phyloP scores from a whole-genome alignment of 2,888 invertebrate genomes.

The Cantharis rufa region DNA sequence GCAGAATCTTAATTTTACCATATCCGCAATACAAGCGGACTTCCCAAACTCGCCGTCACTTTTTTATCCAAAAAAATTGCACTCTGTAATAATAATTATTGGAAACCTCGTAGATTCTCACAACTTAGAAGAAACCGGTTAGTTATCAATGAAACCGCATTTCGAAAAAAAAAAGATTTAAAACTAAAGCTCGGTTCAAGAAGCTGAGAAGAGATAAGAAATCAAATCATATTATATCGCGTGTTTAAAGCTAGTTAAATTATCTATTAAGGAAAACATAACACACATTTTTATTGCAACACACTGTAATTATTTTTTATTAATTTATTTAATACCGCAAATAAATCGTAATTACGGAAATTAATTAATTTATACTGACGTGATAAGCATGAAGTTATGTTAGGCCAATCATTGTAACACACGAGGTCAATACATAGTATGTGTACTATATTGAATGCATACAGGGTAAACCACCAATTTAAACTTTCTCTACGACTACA shows the following conservation, averaged over 20 bases:
- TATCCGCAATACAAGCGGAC: background rate
- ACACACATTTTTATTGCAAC: constrained; percentile 1
- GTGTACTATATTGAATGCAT: background rate
- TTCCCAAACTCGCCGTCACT: background rate
- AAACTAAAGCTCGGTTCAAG: background rate
- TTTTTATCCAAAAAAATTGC: background rate
- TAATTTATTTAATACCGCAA: background rate
- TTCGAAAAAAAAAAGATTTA: background rate
- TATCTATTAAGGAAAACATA: background rate
- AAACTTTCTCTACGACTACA: too few species aligned
- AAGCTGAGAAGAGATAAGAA: background rate
- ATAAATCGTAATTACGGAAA: background rate
- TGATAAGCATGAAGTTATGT: background rate
- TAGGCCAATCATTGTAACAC: background rate
- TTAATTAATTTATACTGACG: background rate
- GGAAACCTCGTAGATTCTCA: background rate
- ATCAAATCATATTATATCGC: background rate
- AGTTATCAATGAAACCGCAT: background rate
- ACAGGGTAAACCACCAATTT: background rate
- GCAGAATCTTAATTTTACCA: constrained; percentile 13
- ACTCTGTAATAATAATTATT: background rate
- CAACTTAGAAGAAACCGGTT: background rate
- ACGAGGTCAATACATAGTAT: background rate
- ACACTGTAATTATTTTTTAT: background rate
- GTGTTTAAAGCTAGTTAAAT: background rate